A percentile compares a stretch with the other conserved stretches of the same genome.
Conservation (phyloP, 2,888 invertebrate genomes). For the Sympetrum striolatum region DNA sequence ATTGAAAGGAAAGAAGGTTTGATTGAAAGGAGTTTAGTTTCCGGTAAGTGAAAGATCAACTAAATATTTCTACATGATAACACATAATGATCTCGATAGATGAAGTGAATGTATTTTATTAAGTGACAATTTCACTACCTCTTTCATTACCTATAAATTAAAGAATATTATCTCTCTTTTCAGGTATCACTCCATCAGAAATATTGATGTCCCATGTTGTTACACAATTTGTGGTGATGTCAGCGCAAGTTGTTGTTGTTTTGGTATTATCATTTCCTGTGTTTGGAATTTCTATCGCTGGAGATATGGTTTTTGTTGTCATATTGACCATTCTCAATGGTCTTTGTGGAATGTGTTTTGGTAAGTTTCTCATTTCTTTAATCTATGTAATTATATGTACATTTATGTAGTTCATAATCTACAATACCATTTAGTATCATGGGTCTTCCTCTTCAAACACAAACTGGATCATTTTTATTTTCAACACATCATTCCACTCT, state of each 20-base stretch:
- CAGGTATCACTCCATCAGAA: conserved; percentile 74
- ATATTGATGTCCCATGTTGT: conserved; percentile 86
- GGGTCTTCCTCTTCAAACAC: too few relatives aligned
- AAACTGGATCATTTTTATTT: too few relatives aligned
- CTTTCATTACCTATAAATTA: too few relatives aligned
- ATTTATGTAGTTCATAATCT: too few relatives aligned
- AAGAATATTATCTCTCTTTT: not conserved
- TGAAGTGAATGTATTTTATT: not conserved
- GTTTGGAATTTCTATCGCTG: conserved; percentile 79
- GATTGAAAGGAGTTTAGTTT: conserved; percentile 85
- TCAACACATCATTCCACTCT: too few relatives aligned
- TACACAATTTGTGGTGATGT: conserved; percentile 87
- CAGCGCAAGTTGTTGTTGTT: conserved; percentile 81
- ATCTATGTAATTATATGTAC: not conserved
- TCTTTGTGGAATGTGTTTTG: conserved; percentile 92
- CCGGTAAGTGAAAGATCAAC: conserved; percentile 64
- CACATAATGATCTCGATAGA: not conserved
- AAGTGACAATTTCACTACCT: too few relatives aligned
- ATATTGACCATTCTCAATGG: conserved; percentile 81
- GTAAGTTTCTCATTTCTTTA: conserved; percentile 60
- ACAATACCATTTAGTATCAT: too few relatives aligned
- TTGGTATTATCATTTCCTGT: conserved; percentile 78
- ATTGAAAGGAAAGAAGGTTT: conserved; percentile 90
- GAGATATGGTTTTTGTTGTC: conserved; percentile 77
- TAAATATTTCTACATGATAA: not conserved